Base-by-base conservation (phyloP, 2,888 invertebrate genomes). In the Microctonus aethiopoides region DNA sequence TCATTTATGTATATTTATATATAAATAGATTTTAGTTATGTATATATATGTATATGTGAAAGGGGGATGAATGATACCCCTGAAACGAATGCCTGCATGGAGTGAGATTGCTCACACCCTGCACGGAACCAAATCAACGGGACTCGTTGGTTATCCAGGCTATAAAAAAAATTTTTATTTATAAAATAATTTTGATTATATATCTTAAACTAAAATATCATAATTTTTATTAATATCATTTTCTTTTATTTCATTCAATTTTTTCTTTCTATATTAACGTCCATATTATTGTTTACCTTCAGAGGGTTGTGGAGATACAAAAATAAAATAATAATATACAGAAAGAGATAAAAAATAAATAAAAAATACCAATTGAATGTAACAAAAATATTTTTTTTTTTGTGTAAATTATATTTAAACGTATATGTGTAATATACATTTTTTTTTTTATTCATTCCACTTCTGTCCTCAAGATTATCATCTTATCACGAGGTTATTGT, bases 41-140 rank as follows among this genome's bases (percentile, higher is more conserved):
- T 46, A 46, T 7, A 20, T 20, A 16, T n/a, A 9, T 46, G 46
- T 7, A 20, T 20, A 16, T 46, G 7, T 2, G 16, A 16, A 46
- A n/a, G 24, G 22, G 52, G 16, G 13, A 7, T 52, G 13, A 51
- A 41, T 57, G 4, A 54, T 56, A 29, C 26, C 54, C 39, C 65
- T 62, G 61, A 56, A 62, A 70, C 11, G 56, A 32, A 70, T 46
- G 56, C 26, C 61, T 62, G 62, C 46, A 46, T 62, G 16, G 46
- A 54, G 56, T 80, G 78, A 81, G 32, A 32, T 57, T 57, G 80
- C 79, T 83, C 81, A 79, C 80, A 84, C 84, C 86, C 85, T 86
- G 86, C 81, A 86, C 86, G 86, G 83, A 86, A 86, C 86, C 86
- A 86, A 86, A 86, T 86, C 86, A 86, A 85, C 83, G 81, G 81